phyloP scores from a whole-genome alignment of 2,888 invertebrate species.

The Bruchidius siliquastri region DNA sequence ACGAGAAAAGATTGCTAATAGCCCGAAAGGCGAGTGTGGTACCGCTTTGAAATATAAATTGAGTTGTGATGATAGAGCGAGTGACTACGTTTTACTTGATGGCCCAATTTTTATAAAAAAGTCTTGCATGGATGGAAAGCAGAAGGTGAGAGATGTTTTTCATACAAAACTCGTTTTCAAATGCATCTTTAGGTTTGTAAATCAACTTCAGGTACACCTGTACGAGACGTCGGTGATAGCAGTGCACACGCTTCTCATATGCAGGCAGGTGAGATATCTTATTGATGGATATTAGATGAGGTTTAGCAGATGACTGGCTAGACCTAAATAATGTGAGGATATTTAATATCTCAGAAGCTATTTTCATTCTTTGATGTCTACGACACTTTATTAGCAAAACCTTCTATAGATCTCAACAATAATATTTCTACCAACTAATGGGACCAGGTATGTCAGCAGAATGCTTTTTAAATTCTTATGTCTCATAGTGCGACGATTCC shows the following conservation, averaged over 20 bases:
- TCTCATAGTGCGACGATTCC: neutral
- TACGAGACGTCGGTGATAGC: neutral
- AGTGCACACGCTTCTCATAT: neutral
- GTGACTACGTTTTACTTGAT: neutral
- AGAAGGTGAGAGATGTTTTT: neutral
- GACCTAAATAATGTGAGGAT: too few species aligned
- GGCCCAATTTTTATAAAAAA: neutral
- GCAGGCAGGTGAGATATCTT: neutral
- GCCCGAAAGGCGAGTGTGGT: neutral
- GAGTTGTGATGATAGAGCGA: neutral
- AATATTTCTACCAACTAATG: too few species aligned
- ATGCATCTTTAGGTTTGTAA: neutral
- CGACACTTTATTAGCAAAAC: too few species aligned
- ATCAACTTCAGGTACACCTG: neutral
- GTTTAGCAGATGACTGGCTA: too few species aligned
- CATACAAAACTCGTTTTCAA: neutral
- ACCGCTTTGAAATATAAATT: neutral
- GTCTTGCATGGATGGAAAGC: neutral
- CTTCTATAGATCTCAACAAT: too few species aligned
- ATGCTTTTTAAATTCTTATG: too few species aligned
- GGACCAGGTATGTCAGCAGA: too few species aligned
- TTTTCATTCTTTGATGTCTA: too few species aligned
- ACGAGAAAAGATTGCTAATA: neutral
- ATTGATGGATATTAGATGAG: neutral
- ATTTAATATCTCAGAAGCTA: too few species aligned